A percentile compares a stretch with the other conserved stretches of the same genome.
phyloP scores from a whole-genome alignment of 92 coral and sea anemone species.

The Anthopleura xanthogrammica region DNA sequence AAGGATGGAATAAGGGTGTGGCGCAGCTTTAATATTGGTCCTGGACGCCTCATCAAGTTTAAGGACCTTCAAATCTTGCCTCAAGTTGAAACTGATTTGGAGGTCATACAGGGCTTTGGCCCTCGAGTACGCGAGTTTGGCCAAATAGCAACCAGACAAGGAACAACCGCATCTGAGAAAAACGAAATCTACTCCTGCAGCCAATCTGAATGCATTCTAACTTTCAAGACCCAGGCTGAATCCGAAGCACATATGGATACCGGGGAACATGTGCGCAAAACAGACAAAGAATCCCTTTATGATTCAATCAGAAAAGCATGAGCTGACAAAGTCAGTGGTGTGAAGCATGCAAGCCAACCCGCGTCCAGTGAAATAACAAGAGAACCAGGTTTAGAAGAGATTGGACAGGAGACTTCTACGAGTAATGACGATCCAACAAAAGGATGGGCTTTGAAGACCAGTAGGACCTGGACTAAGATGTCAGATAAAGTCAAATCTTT shows the following conservation, averaged over 20 bases:
- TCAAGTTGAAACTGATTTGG: neutral
- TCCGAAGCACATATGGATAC: constrained; percentile 6
- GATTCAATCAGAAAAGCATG: neutral
- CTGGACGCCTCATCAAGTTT: constrained; percentile 26
- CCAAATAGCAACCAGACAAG: neutral
- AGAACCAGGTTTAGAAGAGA: neutral
- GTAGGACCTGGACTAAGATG: neutral
- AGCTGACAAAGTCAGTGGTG: neutral
- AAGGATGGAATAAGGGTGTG: constrained; percentile 21
- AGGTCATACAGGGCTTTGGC: neutral
- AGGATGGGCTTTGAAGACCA: neutral
- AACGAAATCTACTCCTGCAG: neutral
- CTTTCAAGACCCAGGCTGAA: constrained; percentile 34
- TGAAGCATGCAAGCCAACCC: neutral
- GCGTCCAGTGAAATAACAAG: neutral
- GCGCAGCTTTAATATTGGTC: constrained; percentile 40
- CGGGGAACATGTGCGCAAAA: constrained; percentile 19
- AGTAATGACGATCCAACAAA: neutral
- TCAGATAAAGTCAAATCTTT: neutral
- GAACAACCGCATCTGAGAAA: neutral
- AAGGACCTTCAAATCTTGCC: neutral
- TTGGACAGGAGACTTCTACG: neutral
- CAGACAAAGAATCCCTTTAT: constrained; percentile 1
- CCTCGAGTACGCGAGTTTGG: neutral
- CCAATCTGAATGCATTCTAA: constrained; percentile 20